phyloP scores from a whole-genome alignment of 2,888 invertebrate genomes.

The Rhogogaster chlorosoma region DNA sequence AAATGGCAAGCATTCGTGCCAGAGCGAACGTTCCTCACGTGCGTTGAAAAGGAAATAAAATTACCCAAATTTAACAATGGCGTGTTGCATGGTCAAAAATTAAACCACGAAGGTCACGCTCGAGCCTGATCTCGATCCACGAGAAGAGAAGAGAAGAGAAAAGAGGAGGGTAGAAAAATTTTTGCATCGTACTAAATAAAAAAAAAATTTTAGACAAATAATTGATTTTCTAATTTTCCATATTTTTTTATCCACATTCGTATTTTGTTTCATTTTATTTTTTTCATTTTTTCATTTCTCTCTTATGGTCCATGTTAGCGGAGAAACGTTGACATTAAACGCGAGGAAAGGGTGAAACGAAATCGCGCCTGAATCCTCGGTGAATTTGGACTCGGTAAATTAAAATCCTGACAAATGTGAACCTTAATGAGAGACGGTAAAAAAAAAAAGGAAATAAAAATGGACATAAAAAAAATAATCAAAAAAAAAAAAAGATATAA shows the following conservation, averaged over 20 bases:
- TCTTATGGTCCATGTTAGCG: neutral
- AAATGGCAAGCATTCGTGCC: conserved; percentile 26
- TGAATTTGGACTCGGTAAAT: neutral
- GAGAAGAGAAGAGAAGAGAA: neutral
- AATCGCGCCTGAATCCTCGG: neutral
- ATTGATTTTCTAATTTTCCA: neutral
- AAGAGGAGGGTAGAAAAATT: neutral
- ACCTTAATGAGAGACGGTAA: neutral
- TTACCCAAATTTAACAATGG: conserved; percentile 38
- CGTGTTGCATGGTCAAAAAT: conserved; percentile 26
- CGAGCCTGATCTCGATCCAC: neutral
- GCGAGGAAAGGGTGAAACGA: neutral
- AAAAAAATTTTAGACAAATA: neutral
- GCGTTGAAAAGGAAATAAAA: conserved; percentile 20
- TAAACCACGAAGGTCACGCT: neutral
- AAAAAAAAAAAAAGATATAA: conserved; percentile 10
- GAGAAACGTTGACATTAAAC: neutral
- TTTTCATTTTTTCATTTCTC: neutral
- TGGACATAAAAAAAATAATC: neutral
- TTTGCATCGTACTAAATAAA: neutral
- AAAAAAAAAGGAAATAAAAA: neutral
- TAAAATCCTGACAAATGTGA: neutral
- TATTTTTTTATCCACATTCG: too few relatives aligned
- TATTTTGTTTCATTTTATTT: too few relatives aligned
- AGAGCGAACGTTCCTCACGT: neutral